Percentiles rank a stretch among this genome's conserved stretches.
Conservation (phyloP, 2,113 vertebrate species). For the Diphyllodes magnificus region DNA sequence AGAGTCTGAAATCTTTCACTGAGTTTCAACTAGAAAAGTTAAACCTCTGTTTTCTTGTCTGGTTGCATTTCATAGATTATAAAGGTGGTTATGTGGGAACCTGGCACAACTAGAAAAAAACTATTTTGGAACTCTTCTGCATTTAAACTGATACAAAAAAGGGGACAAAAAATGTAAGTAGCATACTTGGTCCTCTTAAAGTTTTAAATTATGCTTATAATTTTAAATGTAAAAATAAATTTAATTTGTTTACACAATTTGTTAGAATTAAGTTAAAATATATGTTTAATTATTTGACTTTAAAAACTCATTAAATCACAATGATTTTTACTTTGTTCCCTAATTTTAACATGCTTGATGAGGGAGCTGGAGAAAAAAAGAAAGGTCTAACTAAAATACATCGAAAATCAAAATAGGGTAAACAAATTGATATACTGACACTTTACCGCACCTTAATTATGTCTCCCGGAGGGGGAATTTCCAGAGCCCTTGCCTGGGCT, state of each 20-base stretch:
- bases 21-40: neutral
- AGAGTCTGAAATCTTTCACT: neutral
- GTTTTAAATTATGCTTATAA: neutral
- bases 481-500: no score
- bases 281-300: neutral
- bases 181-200: accelerated
- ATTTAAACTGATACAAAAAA: neutral
- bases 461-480: no score
- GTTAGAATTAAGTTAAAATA: neutral
- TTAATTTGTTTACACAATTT: neutral
- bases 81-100: neutral
- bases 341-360: neutral
- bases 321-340: neutral
- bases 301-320: neutral
- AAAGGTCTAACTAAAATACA: neutral
- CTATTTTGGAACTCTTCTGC: neutral
- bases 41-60: neutral
- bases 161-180: neutral
- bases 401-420: neutral
- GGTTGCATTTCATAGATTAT: neutral
- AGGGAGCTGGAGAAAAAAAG: neutral
- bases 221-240: neutral
- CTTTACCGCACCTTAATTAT: no score
- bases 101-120: neutral
- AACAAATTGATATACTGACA: neutral